phyloP scores from a whole-genome alignment of 2,797 vertebrate species.

The Oreochromis mossambicus region DNA sequence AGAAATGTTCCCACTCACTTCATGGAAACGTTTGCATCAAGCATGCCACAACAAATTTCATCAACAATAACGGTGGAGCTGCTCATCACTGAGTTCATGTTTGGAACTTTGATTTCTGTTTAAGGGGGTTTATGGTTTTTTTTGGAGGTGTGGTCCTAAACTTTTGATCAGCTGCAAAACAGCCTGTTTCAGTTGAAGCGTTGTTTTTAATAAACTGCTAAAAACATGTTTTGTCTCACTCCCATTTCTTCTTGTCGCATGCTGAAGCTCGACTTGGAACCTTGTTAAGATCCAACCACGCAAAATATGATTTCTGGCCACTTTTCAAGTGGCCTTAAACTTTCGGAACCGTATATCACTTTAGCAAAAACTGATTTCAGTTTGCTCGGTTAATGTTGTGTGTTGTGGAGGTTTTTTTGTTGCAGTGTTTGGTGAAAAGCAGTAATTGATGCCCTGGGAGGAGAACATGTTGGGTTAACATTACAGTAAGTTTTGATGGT shows the following conservation, averaged over 20 bases:
- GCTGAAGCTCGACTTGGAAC: not conserved
- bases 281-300: not conserved
- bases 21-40: fast-evolving
- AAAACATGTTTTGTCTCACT: not conserved
- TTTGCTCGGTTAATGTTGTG: not conserved
- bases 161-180: not conserved
- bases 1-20: not conserved
- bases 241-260: fast-evolving
- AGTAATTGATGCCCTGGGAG: not conserved
- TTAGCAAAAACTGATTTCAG: not conserved
- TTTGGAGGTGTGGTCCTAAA: not conserved
- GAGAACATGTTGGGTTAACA: not conserved
- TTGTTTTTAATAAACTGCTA: not conserved
- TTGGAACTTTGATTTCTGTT: not conserved
- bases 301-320: not conserved
- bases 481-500: fast-evolving
- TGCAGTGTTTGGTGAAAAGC: not conserved
- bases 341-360: not conserved
- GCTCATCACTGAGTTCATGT: not conserved
- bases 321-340: not conserved
- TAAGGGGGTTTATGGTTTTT: fast-evolving
- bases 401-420: not conserved
- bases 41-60: not conserved
- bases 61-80: fast-evolving
- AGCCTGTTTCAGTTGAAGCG: not conserved